These are phyloP conservation scores for Camponotus vicinus DNA, from an alignment of 1,140 invertebrate genomes.

Conservation along the genomic window DNA sequence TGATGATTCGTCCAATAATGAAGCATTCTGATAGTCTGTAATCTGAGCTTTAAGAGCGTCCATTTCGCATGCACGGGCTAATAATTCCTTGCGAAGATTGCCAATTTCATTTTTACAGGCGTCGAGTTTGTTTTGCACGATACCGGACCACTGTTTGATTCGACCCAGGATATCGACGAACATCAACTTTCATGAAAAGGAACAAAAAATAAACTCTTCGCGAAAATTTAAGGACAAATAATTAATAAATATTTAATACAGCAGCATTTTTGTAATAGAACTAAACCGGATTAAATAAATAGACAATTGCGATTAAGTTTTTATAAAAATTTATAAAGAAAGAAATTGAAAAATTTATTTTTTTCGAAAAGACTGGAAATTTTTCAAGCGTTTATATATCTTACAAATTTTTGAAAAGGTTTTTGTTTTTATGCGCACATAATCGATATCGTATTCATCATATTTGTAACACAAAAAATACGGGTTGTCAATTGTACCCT, in stretches of 20 bases:
- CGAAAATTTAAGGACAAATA: neutral
- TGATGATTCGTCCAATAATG: too few relatives aligned
- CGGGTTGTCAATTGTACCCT: constrained; percentile 42
- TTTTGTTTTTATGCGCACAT: neutral
- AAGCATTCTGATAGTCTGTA: constrained; percentile 39
- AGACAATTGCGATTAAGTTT: neutral
- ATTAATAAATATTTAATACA: neutral
- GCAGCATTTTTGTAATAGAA: neutral
- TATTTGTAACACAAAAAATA: constrained; percentile 5
- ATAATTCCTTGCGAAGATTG: constrained; percentile 69
- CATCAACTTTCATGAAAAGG: constrained; percentile 73
- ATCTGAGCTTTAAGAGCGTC: constrained; percentile 18
- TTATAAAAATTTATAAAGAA: neutral
- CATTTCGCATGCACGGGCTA: constrained; percentile 60
- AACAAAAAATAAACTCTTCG: neutral
- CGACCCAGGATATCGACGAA: constrained; percentile 78
- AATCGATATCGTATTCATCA: too few relatives aligned
- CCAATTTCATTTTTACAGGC: constrained; percentile 68
- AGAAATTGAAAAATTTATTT: neutral
- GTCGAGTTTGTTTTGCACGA: constrained; percentile 73
- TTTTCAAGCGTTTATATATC: neutral
- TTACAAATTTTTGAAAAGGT: constrained; percentile 31
- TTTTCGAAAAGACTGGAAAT: too few relatives aligned
- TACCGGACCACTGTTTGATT: constrained; percentile 76
- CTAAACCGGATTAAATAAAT: neutral